Percentiles rank a stretch among this genome's conserved stretches.
phyloP scores from a whole-genome alignment of 2,797 vertebrate genomes.

The Sebastolobus altivelis region DNA sequence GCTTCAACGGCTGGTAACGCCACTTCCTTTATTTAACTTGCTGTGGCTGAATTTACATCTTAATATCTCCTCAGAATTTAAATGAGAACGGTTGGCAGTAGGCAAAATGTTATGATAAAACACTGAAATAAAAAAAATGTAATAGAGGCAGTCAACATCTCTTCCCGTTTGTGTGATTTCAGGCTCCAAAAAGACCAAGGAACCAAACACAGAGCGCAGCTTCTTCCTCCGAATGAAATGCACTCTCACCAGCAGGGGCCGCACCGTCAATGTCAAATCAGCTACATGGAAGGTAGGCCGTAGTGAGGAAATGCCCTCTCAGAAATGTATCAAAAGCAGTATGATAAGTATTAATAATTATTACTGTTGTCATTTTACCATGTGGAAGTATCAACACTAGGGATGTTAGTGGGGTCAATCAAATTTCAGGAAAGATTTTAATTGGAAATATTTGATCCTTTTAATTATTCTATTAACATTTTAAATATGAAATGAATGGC shows the following conservation, averaged over 20 bases:
- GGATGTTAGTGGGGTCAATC: not conserved
- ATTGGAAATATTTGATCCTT: not conserved
- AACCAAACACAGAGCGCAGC: constrained; percentile 91
- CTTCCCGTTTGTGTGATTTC: constrained; percentile 48
- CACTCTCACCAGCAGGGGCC: constrained; percentile 95
- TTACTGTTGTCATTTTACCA: not conserved
- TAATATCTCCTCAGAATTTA: constrained; percentile 4
- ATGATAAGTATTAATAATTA: not conserved
- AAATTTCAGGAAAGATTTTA: not conserved
- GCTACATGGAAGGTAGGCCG: constrained; percentile 95
- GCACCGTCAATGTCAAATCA: constrained; percentile 98
- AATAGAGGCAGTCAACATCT: constrained; percentile 3
- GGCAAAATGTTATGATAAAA: not conserved
- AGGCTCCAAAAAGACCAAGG: constrained; percentile 95
- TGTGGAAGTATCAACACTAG: not conserved
- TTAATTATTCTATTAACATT: not conserved
- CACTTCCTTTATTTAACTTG: constrained; percentile 24
- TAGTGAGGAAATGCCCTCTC: not conserved
- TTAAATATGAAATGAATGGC: not conserved
- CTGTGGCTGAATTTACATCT: not conserved
- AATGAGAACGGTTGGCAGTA: constrained; percentile 12
- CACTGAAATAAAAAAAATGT: not conserved
- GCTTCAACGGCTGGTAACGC: not conserved
- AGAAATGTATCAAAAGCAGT: not conserved
- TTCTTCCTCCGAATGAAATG: constrained; percentile 99